phyloP scores from a whole-genome alignment of 2,888 invertebrate species.

The Ophioninae sp. region DNA sequence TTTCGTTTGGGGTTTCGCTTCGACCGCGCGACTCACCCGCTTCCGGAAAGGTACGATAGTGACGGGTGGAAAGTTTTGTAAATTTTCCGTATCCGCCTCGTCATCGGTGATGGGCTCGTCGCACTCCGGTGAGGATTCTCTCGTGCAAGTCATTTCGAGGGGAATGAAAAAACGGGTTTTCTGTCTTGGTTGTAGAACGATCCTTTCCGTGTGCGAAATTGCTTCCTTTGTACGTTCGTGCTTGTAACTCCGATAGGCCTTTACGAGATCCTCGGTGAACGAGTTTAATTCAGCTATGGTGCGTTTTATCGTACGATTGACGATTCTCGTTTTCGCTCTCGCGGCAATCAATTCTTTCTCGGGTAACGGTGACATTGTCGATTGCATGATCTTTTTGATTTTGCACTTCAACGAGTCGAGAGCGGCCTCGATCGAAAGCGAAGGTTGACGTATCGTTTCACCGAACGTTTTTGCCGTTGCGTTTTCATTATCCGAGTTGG shows the following conservation, averaged over 20 bases:
- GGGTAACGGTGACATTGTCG: slow-evolving; percentile 19
- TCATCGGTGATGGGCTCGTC: slow-evolving; percentile 63
- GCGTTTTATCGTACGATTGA: slow-evolving; percentile 69
- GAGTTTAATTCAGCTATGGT: slow-evolving; percentile 69
- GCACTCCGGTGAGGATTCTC: slow-evolving; percentile 73
- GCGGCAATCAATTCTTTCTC: slow-evolving; percentile 55
- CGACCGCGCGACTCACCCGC: slow-evolving; percentile 65
- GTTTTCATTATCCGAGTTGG: neutral
- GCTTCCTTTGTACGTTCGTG: slow-evolving; percentile 37
- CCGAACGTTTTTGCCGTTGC: slow-evolving; percentile 57
- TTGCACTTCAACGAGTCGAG: slow-evolving; percentile 67
- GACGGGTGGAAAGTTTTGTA: slow-evolving; percentile 38
- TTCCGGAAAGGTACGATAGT: slow-evolving; percentile 69
- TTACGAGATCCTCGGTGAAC: slow-evolving; percentile 73
- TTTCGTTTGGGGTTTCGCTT: slow-evolving; percentile 57
- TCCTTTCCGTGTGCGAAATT: neutral
- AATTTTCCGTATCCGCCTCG: neutral
- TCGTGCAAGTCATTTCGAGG: slow-evolving; percentile 74
- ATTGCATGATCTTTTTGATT: slow-evolving; percentile 57
- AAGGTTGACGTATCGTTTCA: slow-evolving; percentile 67
- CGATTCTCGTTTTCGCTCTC: slow-evolving; percentile 66
- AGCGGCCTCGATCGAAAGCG: slow-evolving; percentile 70
- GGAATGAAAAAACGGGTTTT: slow-evolving; percentile 56
- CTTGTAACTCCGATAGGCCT: slow-evolving; percentile 54
- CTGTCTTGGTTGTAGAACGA: slow-evolving; percentile 39